Evolutionary conservation across 2,113 vertebrate species (phyloP).

Genomic region (Sturnira hondurensis): DNA sequence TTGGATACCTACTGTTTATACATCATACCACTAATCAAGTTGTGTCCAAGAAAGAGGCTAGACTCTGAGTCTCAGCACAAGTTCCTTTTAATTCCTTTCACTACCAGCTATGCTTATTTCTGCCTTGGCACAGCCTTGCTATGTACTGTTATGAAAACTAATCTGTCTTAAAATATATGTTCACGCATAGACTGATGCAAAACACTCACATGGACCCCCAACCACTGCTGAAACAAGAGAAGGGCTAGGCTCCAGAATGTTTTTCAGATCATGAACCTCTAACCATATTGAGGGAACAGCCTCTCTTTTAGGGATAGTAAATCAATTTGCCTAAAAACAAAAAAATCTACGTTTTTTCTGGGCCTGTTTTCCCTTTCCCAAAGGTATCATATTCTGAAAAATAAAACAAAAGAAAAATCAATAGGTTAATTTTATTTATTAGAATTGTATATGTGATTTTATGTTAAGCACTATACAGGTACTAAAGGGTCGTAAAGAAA

Average conservation of each 20-base stretch:
- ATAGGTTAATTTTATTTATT: neutral
- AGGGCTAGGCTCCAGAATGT: neutral
- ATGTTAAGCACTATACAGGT: neutral
- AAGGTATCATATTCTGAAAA: neutral
- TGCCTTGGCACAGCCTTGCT: neutral
- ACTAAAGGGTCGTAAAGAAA: neutral
- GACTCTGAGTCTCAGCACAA: constrained; percentile 17
- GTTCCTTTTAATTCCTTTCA: neutral
- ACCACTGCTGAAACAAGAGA: constrained; percentile 17
- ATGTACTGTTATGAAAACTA: neutral
- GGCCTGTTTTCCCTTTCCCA: neutral
- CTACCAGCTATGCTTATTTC: neutral
- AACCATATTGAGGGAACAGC: neutral
- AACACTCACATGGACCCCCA: neutral
- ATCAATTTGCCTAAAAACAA: constrained; percentile 4
- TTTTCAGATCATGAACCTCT: constrained; percentile 9
- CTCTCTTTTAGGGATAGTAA: constrained; percentile 1
- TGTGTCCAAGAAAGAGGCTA: neutral
- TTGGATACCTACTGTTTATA: neutral
- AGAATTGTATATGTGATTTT: neutral
- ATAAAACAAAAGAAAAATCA: neutral
- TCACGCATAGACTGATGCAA: neutral
- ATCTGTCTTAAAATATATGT: neutral
- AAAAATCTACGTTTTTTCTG: neutral
- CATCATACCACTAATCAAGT: neutral